phyloP scores from a whole-genome alignment of 1,140 invertebrate species.

The Drosophila truncata region DNA sequence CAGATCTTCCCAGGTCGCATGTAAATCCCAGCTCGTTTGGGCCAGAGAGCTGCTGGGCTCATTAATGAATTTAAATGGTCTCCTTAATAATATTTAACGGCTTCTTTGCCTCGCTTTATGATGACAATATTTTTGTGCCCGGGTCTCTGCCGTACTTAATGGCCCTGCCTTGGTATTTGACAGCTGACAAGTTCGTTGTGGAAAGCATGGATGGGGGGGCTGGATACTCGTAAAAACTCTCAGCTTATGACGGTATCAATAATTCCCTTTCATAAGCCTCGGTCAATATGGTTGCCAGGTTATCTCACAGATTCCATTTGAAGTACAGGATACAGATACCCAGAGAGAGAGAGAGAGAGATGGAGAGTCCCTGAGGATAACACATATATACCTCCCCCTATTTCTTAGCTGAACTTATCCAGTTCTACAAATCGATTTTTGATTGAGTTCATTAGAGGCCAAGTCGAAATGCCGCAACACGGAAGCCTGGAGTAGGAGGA shows the following conservation, averaged over 20 bases:
- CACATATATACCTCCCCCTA: background rate
- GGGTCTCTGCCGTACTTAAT: constrained; percentile 72
- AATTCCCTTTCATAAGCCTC: constrained; percentile 75
- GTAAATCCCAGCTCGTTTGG: constrained; percentile 65
- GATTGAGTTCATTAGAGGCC: constrained; percentile 84
- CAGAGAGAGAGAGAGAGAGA: background rate
- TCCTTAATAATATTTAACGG: constrained; percentile 85
- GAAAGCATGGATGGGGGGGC: constrained; percentile 10
- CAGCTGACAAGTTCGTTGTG: constrained; percentile 81
- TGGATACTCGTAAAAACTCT: constrained; percentile 33
- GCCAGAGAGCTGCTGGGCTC: constrained; percentile 52
- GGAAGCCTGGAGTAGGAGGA: constrained; percentile 21
- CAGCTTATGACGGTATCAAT: constrained; percentile 75
- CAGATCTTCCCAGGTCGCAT: constrained; percentile 56
- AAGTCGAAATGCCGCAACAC: constrained; percentile 44
- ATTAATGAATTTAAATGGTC: constrained; percentile 85
- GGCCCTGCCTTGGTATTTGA: constrained; percentile 77
- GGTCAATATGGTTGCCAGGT: constrained; percentile 69
- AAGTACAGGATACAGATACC: constrained; percentile 38
- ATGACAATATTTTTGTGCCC: constrained; percentile 78
- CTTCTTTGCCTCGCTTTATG: constrained; percentile 85
- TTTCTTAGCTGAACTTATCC: constrained; percentile 37
- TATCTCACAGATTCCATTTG: constrained; percentile 84
- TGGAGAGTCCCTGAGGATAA: constrained; percentile 9
- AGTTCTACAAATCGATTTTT: constrained; percentile 83